Conservation (phyloP, 2,113 vertebrate genomes). For the Notiomystis cincta region DNA sequence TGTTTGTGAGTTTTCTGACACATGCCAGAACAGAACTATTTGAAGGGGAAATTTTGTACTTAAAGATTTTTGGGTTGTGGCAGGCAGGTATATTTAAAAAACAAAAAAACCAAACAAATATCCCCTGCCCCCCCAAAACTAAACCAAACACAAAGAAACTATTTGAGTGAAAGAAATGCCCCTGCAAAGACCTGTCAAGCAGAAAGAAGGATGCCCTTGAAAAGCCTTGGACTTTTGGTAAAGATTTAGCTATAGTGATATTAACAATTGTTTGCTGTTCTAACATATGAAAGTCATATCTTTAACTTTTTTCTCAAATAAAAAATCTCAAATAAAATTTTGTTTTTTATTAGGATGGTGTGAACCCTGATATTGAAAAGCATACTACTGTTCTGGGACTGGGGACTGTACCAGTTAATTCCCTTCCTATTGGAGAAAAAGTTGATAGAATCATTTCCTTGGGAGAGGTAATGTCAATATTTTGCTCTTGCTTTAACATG, state of each 20-base stretch:
- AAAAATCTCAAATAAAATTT: neutral
- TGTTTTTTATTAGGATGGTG: conserved; percentile 49
- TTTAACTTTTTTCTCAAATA: neutral
- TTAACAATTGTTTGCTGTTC: neutral
- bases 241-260: neutral
- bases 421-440: conserved; percentile 66
- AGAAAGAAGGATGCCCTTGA: neutral
- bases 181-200: neutral
- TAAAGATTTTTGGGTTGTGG: neutral
- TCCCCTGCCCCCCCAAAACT: neutral
- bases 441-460: conserved; percentile 19
- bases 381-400: conserved; percentile 40
- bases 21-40: neutral
- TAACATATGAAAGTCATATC: neutral
- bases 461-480: conserved; percentile 64
- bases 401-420: conserved; percentile 56
- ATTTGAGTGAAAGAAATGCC: neutral
- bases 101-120: fast-evolving
- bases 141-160: neutral
- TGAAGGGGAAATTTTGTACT: neutral
- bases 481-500: neutral
- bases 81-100: neutral
- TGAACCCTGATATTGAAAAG: conserved; percentile 60
- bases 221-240: neutral
- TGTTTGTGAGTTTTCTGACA: neutral